Evolutionary conservation across 2,888 invertebrate species (phyloP).

Genomic region (Listrodromus nycthemerus): DNA sequence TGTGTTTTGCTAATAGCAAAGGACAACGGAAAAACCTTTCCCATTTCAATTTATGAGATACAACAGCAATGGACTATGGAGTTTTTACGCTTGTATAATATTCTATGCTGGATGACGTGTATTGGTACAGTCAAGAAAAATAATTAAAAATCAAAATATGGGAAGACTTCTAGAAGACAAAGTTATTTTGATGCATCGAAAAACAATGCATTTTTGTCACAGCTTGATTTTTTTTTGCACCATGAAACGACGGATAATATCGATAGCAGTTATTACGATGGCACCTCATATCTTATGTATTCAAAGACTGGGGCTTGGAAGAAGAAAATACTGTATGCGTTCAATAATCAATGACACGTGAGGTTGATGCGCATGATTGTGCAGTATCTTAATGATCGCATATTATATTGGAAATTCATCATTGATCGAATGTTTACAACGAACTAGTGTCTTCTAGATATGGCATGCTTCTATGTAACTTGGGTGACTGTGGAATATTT

Average conservation of each 20-base stretch:
- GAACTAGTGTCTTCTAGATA: constrained; percentile 39
- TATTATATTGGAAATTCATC: constrained; percentile 31
- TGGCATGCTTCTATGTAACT: constrained; percentile 29
- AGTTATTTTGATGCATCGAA: not conserved
- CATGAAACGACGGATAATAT: constrained; percentile 6
- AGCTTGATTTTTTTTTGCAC: constrained; percentile 7
- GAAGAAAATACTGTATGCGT: constrained; percentile 5
- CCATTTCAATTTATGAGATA: not conserved
- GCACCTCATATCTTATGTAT: constrained; percentile 10
- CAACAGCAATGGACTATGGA: not conserved
- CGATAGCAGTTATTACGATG: constrained; percentile 11
- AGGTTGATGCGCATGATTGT: constrained; percentile 1
- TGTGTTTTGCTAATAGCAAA: constrained; percentile 19
- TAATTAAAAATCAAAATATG: not conserved
- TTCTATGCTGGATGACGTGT: not conserved
- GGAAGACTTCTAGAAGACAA: not conserved
- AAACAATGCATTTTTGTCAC: constrained; percentile 8
- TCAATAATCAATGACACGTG: constrained; percentile 31
- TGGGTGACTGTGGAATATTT: not conserved
- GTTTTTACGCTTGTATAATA: constrained; percentile 4
- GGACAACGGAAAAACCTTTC: constrained; percentile 2
- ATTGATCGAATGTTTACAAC: constrained; percentile 28
- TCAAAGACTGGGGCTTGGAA: not conserved
- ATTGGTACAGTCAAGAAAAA: constrained; percentile 1
- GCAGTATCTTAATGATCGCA: constrained; percentile 25